A percentile compares a stretch with the other conserved stretches of the same genome.
phyloP scores from a whole-genome alignment of 2,797 vertebrate genomes.

The Acanthopagrus latus region DNA sequence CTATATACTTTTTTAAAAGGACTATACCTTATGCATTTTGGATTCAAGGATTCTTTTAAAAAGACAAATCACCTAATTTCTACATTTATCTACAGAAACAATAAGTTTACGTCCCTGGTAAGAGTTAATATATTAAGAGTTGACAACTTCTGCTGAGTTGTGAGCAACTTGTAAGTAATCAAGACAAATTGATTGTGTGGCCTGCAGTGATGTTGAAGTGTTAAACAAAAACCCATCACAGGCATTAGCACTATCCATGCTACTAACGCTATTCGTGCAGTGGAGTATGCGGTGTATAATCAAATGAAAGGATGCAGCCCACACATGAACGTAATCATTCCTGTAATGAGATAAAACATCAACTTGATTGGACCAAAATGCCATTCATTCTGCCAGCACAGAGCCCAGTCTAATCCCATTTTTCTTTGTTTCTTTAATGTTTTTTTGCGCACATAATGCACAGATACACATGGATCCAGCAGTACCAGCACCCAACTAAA shows the following conservation, averaged over 20 bases:
- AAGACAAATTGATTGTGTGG: constrained; percentile 10
- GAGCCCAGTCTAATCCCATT: constrained; percentile 11
- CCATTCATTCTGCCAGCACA: constrained; percentile 22
- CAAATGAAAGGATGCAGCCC: constrained; percentile 30
- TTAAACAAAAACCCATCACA: constrained; percentile 36
- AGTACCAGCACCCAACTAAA: background rate
- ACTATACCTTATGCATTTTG: too few relatives aligned
- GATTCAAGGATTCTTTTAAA: too few relatives aligned
- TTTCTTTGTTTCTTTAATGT: constrained; percentile 23
- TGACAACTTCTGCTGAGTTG: background rate
- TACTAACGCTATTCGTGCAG: constrained; percentile 14
- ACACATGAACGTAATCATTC: constrained; percentile 36
- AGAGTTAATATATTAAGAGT: background rate
- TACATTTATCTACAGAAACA: background rate
- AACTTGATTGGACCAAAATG: constrained; percentile 34
- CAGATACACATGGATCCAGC: background rate
- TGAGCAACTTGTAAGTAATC: constrained; percentile 22
- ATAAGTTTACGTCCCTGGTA: background rate
- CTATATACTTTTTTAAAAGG: too few relatives aligned
- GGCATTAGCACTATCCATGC: constrained; percentile 4
- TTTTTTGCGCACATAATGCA: background rate
- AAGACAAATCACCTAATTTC: too few relatives aligned
- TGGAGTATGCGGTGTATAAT: constrained; percentile 9
- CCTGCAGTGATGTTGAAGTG: constrained; percentile 22
- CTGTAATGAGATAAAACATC: constrained; percentile 50